A percentile compares a stretch with the other conserved stretches of the same genome.
phyloP scores from a whole-genome alignment of 2,113 vertebrate genomes.

The Callionymus lyra region DNA sequence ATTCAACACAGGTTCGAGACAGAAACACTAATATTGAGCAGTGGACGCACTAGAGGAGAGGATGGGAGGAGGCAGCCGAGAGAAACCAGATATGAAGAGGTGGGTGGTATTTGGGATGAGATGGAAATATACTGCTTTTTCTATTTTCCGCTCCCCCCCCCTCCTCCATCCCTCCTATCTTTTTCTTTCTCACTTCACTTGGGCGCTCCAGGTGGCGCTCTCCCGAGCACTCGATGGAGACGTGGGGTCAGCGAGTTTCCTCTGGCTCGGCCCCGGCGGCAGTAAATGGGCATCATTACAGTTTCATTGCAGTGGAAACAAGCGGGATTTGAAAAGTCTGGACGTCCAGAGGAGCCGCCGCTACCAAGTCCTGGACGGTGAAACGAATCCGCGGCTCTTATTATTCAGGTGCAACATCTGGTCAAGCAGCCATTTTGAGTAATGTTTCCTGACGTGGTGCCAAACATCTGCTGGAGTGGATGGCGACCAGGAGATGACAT shows the following conservation, averaged over 20 bases:
- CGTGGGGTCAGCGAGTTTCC: conserved; percentile 44
- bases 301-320: conserved; percentile 38
- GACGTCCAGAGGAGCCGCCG: conserved; percentile 24
- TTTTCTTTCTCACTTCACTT: conserved; percentile 2
- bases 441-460: background rate
- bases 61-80: conserved; percentile 1
- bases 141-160: conserved; percentile 17
- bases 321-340: conserved; percentile 38
- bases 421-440: too few species aligned
- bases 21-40: too few species aligned
- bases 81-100: conserved; percentile 32
- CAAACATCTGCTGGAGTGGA: too few species aligned
- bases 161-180: conserved; percentile 4
- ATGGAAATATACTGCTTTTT: conserved; percentile 28
- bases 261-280: conserved; percentile 31
- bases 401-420: too few species aligned
- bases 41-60: too few species aligned
- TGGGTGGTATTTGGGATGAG: conserved; percentile 28
- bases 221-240: conserved; percentile 16
- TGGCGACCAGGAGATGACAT: too few species aligned
- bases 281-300: conserved; percentile 43
- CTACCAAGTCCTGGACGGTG: background rate
- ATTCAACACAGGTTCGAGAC: too few species aligned
- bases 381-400: too few species aligned
- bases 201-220: conserved; percentile 29